A percentile compares a stretch with the other conserved stretches of the same genome.
Evolutionary conservation across 2,797 vertebrate species (phyloP).

Genomic region (Galagoides demidoff): DNA sequence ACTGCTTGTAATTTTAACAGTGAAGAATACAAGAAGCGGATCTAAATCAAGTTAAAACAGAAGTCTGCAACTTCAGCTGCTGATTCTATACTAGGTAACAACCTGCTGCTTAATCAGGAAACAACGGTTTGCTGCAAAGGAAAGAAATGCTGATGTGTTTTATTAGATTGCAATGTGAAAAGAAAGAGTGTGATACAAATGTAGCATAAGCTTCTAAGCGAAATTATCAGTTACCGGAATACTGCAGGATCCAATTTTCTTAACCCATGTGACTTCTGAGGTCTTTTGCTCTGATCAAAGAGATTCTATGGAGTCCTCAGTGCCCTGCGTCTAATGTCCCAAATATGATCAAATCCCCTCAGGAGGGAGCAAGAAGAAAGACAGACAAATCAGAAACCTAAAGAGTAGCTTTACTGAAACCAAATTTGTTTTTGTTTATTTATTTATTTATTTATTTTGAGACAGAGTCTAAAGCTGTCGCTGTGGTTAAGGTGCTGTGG

Average conservation of each 20-base stretch:
- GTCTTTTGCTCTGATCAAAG: not conserved
- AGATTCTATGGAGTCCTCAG: not conserved
- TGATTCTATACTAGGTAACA: not conserved
- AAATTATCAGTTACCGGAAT: not conserved
- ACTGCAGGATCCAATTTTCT: not conserved
- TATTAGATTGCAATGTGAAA: not conserved
- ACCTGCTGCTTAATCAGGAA: not conserved
- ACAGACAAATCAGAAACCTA: not conserved
- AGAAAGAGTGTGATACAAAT: not conserved
- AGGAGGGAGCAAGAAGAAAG: constrained; percentile 1
- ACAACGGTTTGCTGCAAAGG: not conserved
- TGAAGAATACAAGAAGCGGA: not conserved
- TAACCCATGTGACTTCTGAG: not conserved
- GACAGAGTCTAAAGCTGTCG: too few relatives aligned
- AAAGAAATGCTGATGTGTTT: not conserved
- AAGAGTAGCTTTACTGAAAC: not conserved
- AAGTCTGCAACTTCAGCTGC: not conserved
- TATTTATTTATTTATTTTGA: too few relatives aligned
- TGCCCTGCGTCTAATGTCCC: not conserved
- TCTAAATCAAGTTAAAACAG: not conserved
- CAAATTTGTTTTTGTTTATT: too few relatives aligned
- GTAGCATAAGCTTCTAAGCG: not conserved
- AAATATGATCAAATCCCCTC: not conserved
- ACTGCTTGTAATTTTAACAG: not conserved
- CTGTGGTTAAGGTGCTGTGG: too few relatives aligned